Base-by-base conservation (phyloP, 2,888 invertebrate genomes). In the Xiphydria camelus region DNA sequence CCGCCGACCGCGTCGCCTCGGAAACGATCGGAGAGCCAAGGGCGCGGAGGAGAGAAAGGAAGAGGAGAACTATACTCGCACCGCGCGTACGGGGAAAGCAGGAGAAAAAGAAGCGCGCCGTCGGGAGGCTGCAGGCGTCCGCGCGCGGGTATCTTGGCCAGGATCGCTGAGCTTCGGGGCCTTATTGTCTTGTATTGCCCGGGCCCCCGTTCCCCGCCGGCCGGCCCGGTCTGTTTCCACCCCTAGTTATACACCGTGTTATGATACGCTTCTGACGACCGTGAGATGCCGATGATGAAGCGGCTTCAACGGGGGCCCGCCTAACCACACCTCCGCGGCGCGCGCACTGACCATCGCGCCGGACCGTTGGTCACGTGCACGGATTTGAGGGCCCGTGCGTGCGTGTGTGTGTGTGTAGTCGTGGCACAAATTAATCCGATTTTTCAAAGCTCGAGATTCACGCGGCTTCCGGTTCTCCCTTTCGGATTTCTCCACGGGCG, bases 181-280 rank as follows among this genome's bases (percentile, higher is more conserved):
- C 62, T 66, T 65, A 62, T 64, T 66, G 59, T 65, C 55, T 59
- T 64, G 56, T 61, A 61, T 60, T 57, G 58, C 19, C 47, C 56
- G 49, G 52, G 25, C 7, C 14, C 38, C 14, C 6, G 51, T 57
- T 53, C 55, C 26, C 14, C 10, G n/a, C n/a, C n/a, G n/a, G n/a
- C 6, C 10, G 26, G 10, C 10, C 26, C 26, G 10, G 26, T 2
- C 26, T 10, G 10, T n/a, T n/a, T 26, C 26, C 54, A 61, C 55
- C 59, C 57, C 64, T 61, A 62, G 54, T 61, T 63, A 60, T 59
- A 61, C 58, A 53, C 47, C 57, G 36, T 59, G 57, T 68, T 66
- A 64, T 60, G 65, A 67, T 65, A 63, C 53, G 53, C 55, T 59
- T 61, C 61, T 41, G 51, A 64, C 62, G 55, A 61, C 48, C 61